Base-by-base conservation (phyloP, 2,797 vertebrate genomes). In the Allobates femoralis region DNA sequence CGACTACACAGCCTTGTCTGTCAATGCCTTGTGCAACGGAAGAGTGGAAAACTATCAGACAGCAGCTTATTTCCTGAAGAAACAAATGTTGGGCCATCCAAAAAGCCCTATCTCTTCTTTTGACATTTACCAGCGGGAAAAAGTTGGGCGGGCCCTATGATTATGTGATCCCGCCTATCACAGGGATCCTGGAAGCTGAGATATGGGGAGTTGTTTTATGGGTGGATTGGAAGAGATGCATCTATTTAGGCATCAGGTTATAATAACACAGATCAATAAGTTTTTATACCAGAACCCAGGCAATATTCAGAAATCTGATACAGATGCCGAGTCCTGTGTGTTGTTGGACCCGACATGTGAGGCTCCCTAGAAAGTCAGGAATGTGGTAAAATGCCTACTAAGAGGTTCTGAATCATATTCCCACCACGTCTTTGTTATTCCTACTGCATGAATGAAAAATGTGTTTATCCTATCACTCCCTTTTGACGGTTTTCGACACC, bases 381-480 rank as follows among this genome's bases (percentile, higher is more conserved):
- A 83, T 83, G 81, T 41, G 80, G 23, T 26, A 5, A 73, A n/a
- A 26, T 74, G 53, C 67, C 67, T 83, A 21, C 32, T 28, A 55
- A 26, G 64, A 23, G 2, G 50, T 55, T n/a, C 16, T 71, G 10
- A 19, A 30, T 28, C 18, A 8, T 55, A 30, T 82, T 73, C 80
- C 60, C 81, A 56, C 81, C 23, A 2, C 74, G 69, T n/a, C 73
- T 83, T 86, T 83, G 80, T 83, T 86, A 66, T 82, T 86, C 32
- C 53, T 77, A 41, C 50, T 32, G 64, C 76, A 66, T 87, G 64
- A 84, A 83, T 84, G 55, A 83, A 66, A 79, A 73, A 79, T 83
- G 8, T 79, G 81, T 84, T 83, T 84, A 62, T 71, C 15, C 62
- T 15, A 15, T 79, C 53, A 73, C 75, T 83, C 86, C 81, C 74